Evolutionary conservation across 2,888 invertebrate species (phyloP).

Genomic region (Eumacrocentrus americanus): DNA sequence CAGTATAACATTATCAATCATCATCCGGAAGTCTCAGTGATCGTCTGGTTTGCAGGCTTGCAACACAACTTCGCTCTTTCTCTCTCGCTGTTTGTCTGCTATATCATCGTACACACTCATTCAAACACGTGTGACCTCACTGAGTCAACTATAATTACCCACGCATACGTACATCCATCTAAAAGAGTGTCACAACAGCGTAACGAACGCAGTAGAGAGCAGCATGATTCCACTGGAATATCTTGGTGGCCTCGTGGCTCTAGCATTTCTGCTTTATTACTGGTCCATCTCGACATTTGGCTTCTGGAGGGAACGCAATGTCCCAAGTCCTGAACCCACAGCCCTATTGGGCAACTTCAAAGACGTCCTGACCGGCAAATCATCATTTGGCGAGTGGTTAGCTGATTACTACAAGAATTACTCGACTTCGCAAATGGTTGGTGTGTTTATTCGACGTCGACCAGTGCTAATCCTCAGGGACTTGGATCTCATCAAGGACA

Average conservation of each 20-base stretch:
- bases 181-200: too few relatives aligned
- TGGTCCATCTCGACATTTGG: slow-evolving; percentile 55
- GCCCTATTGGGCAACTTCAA: slow-evolving; percentile 61
- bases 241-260: neutral
- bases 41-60: too few relatives aligned
- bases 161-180: too few relatives aligned
- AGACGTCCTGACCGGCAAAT: slow-evolving; percentile 50
- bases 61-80: too few relatives aligned
- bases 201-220: too few relatives aligned
- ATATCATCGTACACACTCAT: too few relatives aligned
- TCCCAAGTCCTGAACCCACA: slow-evolving; percentile 56
- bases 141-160: too few relatives aligned
- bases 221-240: too few relatives aligned
- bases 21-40: too few relatives aligned
- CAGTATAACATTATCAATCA: too few relatives aligned
- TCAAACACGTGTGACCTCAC: too few relatives aligned
- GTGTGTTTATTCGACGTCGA: slow-evolving; percentile 36
- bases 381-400: slow-evolving; percentile 52
- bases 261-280: slow-evolving; percentile 40
- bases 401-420: slow-evolving; percentile 40
- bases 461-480: slow-evolving; percentile 43
- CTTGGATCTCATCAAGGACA: slow-evolving; percentile 43
- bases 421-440: slow-evolving; percentile 37
- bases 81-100: too few relatives aligned
- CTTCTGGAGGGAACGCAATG: slow-evolving; percentile 60